Percentiles rank a stretch among this genome's conserved stretches.
Evolutionary conservation across 2,113 vertebrate species (phyloP).

Genomic region (Saguinus midas): DNA sequence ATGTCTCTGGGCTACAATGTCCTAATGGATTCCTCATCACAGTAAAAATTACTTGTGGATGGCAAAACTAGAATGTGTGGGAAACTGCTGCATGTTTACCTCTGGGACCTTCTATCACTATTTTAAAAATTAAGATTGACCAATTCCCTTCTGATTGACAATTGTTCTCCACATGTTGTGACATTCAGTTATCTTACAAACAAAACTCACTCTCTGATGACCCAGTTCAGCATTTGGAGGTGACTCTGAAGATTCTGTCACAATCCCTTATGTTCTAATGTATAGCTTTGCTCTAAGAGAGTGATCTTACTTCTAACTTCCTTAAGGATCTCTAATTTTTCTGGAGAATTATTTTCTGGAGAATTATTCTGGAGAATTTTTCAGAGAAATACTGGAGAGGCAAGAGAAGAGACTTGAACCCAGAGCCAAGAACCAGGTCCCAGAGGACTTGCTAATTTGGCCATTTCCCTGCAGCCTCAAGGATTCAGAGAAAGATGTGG

Average conservation of each 20-base stretch:
- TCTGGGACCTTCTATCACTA: neutral
- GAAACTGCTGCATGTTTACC: neutral
- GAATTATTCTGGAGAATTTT: too few relatives aligned
- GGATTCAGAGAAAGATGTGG: too few relatives aligned
- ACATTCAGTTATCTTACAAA: neutral
- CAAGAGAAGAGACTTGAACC: neutral
- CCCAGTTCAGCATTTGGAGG: too few relatives aligned
- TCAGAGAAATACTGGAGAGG: rapidly evolving
- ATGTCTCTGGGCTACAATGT: too few relatives aligned
- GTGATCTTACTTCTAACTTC: neutral
- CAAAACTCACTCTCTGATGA: too few relatives aligned
- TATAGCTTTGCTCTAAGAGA: neutral
- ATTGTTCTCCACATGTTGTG: neutral
- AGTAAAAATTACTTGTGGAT: neutral
- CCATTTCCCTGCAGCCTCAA: rapidly evolving
- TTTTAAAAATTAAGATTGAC: neutral
- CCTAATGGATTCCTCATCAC: neutral
- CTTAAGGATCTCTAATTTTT: neutral
- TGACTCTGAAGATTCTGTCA: neutral
- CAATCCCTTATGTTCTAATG: too few relatives aligned
- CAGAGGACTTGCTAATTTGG: neutral
- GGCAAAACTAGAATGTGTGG: neutral
- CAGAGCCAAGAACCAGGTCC: too few relatives aligned
- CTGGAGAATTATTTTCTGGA: neutral
- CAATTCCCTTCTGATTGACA: too few relatives aligned